These are phyloP conservation scores for Hydroisotoma schaefferi DNA, from an alignment of 2,888 invertebrate species.

Conservation along the genomic window DNA sequence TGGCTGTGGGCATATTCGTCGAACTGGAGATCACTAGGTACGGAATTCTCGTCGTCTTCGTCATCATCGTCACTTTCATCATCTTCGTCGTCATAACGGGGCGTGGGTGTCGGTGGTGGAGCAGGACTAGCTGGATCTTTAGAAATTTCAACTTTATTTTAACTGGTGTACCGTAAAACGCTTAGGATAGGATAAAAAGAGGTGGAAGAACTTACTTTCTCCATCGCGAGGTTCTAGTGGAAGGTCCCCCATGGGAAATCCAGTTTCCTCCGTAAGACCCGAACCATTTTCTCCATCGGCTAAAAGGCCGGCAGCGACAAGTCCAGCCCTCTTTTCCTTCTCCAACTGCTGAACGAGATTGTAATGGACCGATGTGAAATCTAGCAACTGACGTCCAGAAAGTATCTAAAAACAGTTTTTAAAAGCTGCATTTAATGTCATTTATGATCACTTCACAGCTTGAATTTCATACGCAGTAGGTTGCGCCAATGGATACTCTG, in stretches of 20 bases:
- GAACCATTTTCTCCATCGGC: constrained; percentile 1
- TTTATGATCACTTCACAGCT: background rate
- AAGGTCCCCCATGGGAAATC: background rate
- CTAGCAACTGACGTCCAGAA: constrained; percentile 23
- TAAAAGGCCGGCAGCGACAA: constrained; percentile 5
- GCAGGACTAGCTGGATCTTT: background rate
- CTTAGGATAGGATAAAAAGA: no score
- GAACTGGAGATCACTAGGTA: no score
- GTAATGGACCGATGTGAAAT: constrained; percentile 36
- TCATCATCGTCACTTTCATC: background rate
- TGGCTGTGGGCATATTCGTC: no score
- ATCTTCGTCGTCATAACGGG: background rate
- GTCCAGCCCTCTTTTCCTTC: constrained; percentile 16
- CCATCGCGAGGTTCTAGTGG: no score
- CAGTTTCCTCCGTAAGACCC: background rate
- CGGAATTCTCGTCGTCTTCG: no score
- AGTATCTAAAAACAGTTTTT: constrained; percentile 22
- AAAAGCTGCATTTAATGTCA: background rate
- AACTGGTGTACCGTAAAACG: no score
- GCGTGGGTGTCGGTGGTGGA: constrained; percentile 9
- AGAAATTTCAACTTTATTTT: no score
- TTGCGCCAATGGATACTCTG: background rate
- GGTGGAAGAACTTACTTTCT: no score
- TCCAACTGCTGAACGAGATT: constrained; percentile 15
- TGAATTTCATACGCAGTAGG: background rate